Percentiles rank a stretch among this genome's conserved stretches.
phyloP scores from a whole-genome alignment of 2,113 vertebrate genomes.

The Gymnocephalus cernua region DNA sequence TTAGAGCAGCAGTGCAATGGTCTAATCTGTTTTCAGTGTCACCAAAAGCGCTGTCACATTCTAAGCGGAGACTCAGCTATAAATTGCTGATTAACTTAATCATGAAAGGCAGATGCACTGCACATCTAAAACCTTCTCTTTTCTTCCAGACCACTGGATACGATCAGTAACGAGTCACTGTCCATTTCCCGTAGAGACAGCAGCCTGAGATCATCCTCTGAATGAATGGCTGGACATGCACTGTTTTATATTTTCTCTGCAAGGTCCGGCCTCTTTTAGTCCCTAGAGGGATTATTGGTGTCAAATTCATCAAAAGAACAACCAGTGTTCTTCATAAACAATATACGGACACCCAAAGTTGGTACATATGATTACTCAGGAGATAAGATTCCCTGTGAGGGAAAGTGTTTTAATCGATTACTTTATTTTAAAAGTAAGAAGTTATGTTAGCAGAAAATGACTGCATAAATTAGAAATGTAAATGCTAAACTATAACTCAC shows the following conservation, averaged over 20 bases:
- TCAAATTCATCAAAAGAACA: constrained; percentile 14
- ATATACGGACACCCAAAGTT: neutral
- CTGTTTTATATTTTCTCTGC: constrained; percentile 32
- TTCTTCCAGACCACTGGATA: constrained; percentile 14
- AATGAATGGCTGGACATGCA: constrained; percentile 51
- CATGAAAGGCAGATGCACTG: neutral
- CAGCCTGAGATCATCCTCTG: constrained; percentile 34
- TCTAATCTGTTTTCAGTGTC: constrained; percentile 13
- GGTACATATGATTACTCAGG: neutral
- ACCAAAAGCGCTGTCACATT: constrained; percentile 13
- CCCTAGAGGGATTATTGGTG: constrained; percentile 3
- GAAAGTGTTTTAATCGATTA: neutral
- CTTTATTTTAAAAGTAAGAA: neutral
- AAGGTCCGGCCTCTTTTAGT: neutral
- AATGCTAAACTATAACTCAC: neutral
- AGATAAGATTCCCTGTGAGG: neutral
- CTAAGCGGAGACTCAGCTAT: constrained; percentile 7
- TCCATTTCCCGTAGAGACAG: neutral
- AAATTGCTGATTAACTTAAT: constrained; percentile 49
- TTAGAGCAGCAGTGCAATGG: constrained; percentile 1
- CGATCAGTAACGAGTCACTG: neutral
- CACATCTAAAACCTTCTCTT: constrained; percentile 34
- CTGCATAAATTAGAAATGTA: neutral
- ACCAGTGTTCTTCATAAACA: neutral
- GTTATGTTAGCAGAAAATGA: neutral